These are phyloP conservation scores for Tanypteryx hageni DNA, from an alignment of 2,888 invertebrate genomes.

Conservation along the genomic window DNA sequence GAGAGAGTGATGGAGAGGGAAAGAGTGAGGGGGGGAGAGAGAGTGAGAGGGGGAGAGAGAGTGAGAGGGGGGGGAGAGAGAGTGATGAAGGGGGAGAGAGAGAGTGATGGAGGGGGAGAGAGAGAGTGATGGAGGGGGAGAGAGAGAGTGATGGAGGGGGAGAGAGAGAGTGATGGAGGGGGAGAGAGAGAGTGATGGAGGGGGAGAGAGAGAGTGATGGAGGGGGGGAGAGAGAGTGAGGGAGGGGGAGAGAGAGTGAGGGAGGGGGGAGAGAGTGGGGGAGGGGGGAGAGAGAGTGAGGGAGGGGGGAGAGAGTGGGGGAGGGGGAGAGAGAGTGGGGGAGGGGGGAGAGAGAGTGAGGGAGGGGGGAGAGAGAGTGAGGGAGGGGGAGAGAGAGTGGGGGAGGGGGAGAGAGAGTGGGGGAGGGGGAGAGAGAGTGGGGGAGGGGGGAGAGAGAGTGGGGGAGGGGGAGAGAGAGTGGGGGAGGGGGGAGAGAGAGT, in stretches of 20 bases:
- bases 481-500: no score
- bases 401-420: neutral
- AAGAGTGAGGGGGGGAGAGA: neutral
- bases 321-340: no score
- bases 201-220: conserved; percentile 6
- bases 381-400: neutral
- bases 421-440: no score
- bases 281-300: neutral
- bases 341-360: no score
- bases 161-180: neutral
- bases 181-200: neutral
- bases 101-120: no score
- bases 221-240: neutral
- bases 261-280: neutral
- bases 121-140: neutral
- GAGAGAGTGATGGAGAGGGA: neutral
- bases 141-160: neutral
- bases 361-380: no score
- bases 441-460: neutral
- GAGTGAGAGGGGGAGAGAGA: neutral
- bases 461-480: neutral
- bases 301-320: no score
- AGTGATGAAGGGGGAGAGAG: no score
- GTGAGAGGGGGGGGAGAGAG: neutral
- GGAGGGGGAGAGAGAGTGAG: neutral